phyloP scores from a whole-genome alignment of 2,888 invertebrate genomes.

The Icerya purchasi region DNA sequence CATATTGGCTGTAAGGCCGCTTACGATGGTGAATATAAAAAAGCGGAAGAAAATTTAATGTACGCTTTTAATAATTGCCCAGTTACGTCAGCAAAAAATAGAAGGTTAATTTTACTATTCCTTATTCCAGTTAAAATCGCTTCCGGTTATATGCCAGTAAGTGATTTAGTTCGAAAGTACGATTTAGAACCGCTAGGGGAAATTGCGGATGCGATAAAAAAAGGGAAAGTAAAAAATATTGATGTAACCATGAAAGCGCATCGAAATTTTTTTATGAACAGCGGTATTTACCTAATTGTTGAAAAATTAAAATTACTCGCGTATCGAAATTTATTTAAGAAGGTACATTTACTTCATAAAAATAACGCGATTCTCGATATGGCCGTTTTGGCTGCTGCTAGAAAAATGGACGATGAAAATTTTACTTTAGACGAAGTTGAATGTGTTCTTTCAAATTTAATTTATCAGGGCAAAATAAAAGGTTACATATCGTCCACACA shows the following conservation, averaged over 20 bases:
- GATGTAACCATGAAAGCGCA: conserved; percentile 65
- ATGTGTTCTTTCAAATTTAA: conserved; percentile 89
- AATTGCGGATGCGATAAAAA: conserved; percentile 65
- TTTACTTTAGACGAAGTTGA: conserved; percentile 86
- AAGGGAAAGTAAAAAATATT: conserved; percentile 66
- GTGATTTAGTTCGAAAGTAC: conserved; percentile 60
- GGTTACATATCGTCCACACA: conserved; percentile 96
- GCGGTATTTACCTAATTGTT: conserved; percentile 91
- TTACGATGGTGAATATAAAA: conserved; percentile 91
- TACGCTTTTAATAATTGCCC: conserved; percentile 88
- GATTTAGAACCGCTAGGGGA: conserved; percentile 78
- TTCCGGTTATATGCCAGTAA: conserved; percentile 76
- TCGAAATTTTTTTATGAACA: conserved; percentile 80
- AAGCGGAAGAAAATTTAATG: conserved; percentile 75
- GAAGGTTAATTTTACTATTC: conserved; percentile 78
- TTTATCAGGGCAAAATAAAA: conserved; percentile 89
- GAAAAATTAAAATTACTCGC: conserved; percentile 90
- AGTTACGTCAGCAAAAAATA: conserved; percentile 56
- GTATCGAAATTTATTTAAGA: conserved; percentile 87
- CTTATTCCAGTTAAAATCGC: conserved; percentile 94
- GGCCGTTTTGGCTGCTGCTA: conserved; percentile 54
- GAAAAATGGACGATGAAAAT: conserved; percentile 61
- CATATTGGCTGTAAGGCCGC: conserved; percentile 94
- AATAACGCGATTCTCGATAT: conserved; percentile 69
- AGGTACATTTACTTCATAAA: conserved; percentile 50